Base-by-base conservation (phyloP, 2,797 vertebrate genomes). In the Prionace glauca region DNA sequence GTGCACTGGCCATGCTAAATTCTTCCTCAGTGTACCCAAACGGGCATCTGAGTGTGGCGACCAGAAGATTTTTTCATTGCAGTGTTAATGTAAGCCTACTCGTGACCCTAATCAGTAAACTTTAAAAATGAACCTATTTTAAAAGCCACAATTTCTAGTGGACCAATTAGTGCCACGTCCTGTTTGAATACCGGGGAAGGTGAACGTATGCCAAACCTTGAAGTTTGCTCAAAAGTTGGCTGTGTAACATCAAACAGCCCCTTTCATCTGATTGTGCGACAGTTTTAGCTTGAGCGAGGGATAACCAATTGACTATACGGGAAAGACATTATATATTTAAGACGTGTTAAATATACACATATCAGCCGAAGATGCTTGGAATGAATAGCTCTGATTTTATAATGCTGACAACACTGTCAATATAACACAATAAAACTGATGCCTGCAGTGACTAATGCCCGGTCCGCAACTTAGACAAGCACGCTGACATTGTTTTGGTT, bases 211-310 rank as follows among this genome's bases (percentile, higher is more conserved):
- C 3, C n/a, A 92, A 92, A 62, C 62, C 36, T 69, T 69, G n/a
- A 92, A 92, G 90, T 67, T 92, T 92, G n/a, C 24, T 69, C 62
- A 67, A 65, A 92, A 69, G n/a, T 69, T 69, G 67, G n/a, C 65
- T 22, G 16, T 24, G 24, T 24, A 69, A 41, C 62, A 69, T 11
- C 69, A 22, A 69, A 69, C 90, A 92, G 50, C 62, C n/a, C 22
- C 18, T 92, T 69, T 41, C 62, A 24, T 12, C 9, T 22, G 65
- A 36, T 67, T 36, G 62, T 7, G n/a, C 67, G 20, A n/a, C 22
- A 41, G 20, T 69, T 91, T 84, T 36, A 84, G 9, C 45, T 45
- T 45, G 45, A 45, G 36, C 45, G 36, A 84, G 36, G 5, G 16
- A 22, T 84, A 45, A 45, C 16, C 41, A 41, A 84, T 84, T 84